Evolutionary conservation across 2,797 vertebrate species (phyloP), one percentile per base, ranked within the genome.

Genomic region (Syngnathus rostellatus): DNA sequence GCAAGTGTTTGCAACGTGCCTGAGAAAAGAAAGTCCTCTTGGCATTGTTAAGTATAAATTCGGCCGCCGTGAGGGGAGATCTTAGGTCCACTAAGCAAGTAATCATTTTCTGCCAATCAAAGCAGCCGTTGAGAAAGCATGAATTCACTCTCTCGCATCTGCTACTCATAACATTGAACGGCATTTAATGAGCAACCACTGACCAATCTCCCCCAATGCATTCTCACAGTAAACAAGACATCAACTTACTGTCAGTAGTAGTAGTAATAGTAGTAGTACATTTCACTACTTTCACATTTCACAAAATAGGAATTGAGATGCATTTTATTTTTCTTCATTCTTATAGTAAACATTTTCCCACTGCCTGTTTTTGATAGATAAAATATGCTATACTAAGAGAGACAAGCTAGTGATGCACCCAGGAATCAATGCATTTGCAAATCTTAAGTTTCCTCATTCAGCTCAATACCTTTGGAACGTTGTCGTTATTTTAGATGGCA

Each of bases 381-480:
- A 57, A 75, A 68, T 17, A 66, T 68, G 70, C 76, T 66, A 73
- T 75, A 71, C 67, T 50, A 65, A 75, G 69, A 67, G 75, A 69
- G 78, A 73, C 81, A 82, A 79, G 76, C 81, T 71, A 75, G 86
- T 80, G 75, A 82, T 77, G 70, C 68, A 64, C 40, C 3, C 40
- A 41, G 11, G 31, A 31, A 31, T 31, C 31, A 3, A 31, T 31
- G 31, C 31, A 2, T 31, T 31, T 31, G 31, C 31, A 31, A 31
- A 31, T 31, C 2, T 2, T 2, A 31, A 31, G 31, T 31, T 31
- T 31, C 31, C 31, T 77, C 83, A 80, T 86, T 91, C 87, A 68
- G 89, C 90, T n/a, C n/a, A n/a, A n/a, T n/a, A 86, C 77, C 82
- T 67, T 40, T 68, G 71, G 70, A 85, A 84, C 76, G 83, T 82